Percentiles rank a stretch among this genome's conserved stretches.
Evolutionary conservation across 2,888 invertebrate species (phyloP).

Genomic region (Hemistola chrysoprasaria): DNA sequence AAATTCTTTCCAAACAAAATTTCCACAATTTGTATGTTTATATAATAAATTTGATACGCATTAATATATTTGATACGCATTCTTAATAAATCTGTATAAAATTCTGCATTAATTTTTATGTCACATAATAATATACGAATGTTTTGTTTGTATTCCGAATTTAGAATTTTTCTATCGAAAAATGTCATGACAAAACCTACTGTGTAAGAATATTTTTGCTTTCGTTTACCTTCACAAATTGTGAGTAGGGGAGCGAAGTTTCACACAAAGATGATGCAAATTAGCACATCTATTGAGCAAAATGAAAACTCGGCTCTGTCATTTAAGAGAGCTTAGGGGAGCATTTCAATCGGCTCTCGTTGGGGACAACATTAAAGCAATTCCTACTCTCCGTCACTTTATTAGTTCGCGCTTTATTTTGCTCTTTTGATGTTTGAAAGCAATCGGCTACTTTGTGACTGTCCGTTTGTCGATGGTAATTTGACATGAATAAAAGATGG

Average conservation of each 20-base stretch:
- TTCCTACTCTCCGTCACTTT: conserved; percentile 73
- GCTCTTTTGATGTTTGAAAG: conserved; percentile 74
- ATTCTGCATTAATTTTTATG: no score
- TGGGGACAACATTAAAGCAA: conserved; percentile 75
- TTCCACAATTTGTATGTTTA: no score
- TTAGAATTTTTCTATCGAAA: no score
- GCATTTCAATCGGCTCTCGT: conserved; percentile 73
- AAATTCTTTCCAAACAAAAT: no score
- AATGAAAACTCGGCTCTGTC: conserved; percentile 69
- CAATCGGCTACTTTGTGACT: conserved; percentile 59
- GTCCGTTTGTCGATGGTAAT: conserved; percentile 42
- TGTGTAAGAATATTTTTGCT: conserved; percentile 49
- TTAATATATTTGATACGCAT: no score
- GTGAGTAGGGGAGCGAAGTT: conserved; percentile 17
- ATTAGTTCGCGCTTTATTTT: conserved; percentile 74
- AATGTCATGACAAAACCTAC: no score
- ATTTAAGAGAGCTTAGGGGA: conserved; percentile 66
- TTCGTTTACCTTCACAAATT: conserved; percentile 45
- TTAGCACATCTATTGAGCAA: conserved; percentile 75
- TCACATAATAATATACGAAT: no score
- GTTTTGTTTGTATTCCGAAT: no score
- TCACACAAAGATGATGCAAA: conserved; percentile 72
- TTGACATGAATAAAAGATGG: conserved; percentile 30
- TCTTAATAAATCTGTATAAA: no score
- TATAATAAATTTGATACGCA: no score